Base-by-base conservation (phyloP, 92 coral and sea anemone genomes). In the Meandrina meandrites region DNA sequence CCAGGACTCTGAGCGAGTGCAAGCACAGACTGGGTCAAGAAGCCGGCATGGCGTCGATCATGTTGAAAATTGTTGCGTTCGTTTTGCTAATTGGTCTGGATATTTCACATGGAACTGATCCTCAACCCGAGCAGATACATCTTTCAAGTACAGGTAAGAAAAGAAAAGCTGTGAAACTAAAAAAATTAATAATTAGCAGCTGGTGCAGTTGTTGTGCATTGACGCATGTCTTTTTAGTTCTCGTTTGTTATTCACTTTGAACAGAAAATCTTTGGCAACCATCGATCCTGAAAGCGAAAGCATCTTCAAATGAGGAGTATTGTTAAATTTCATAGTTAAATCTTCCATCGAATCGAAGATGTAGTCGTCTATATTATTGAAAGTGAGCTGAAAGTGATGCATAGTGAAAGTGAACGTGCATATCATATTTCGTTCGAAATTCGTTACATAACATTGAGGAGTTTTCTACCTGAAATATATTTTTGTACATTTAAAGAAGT, bases 51-150 rank as follows among this genome's bases (percentile, higher is more conserved):
- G 86, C 78, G 62, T 6, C 86, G 47, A 45, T 11, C 74, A 18
- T 60, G 58, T 5, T 3, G 10, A 73, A 47, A 48, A 0, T 31
- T 30, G 28, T 4, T 21, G 35, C 28, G 28, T 75, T 57, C 8
- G 50, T 42, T 57, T 60, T 85, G 24, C 88, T 85, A 3, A 21
- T 60, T 18, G 42, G 67, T 19, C 75, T 76, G 11, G 30, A 42
- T 28, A 3, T 79, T 79, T 86, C 79, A 28, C 66, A 90, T 75
- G 91, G 83, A 36, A 69, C 85, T 54, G 87, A 88, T 64, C 88
- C 93, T 31, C 94, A 91, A 48, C 98, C 98, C 6, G 86, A 94
- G 76, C 98, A 94, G 88, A 88, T 94, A 18, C 98, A 94, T 42
- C 89, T 94, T 22, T 91, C 98, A 22, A 90, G 94, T 47, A 92